Evolutionary conservation across 2,888 invertebrate genomes (phyloP).

Genomic region (Empis livida): DNA sequence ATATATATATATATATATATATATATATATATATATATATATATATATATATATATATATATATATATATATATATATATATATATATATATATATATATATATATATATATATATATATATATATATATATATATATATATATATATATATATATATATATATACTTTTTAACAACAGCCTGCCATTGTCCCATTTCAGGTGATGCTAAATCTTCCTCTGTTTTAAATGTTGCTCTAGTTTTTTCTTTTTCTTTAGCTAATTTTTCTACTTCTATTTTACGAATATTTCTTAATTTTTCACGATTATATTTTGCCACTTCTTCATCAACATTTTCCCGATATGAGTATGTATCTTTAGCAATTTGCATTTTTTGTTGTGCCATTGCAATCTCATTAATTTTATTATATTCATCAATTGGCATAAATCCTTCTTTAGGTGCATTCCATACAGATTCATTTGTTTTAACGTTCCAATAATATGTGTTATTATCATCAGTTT

Average conservation of each 20-base stretch:
- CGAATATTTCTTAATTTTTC: constrained; percentile 28
- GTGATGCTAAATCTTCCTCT: constrained; percentile 39
- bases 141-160: too few species aligned
- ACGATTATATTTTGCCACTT: constrained; percentile 35
- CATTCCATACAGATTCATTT: constrained; percentile 66
- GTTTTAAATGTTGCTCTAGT: constrained; percentile 39
- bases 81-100: too few species aligned
- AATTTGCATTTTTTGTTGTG: constrained; percentile 38
- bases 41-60: too few species aligned
- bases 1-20: too few species aligned
- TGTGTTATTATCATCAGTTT: constrained; percentile 58
- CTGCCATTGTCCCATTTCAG: constrained; percentile 68
- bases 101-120: too few species aligned
- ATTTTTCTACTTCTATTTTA: constrained; percentile 22
- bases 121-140: too few species aligned
- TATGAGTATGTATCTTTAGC: constrained; percentile 36
- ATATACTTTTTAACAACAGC: constrained; percentile 49
- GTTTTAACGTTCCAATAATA: constrained; percentile 83
- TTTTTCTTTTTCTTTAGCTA: constrained; percentile 29
- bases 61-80: too few species aligned
- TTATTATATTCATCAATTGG: constrained; percentile 51
- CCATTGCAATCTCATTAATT: constrained; percentile 38
- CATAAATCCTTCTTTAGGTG: constrained; percentile 58
- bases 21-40: too few species aligned
- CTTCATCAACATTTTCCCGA: constrained; percentile 37